These are phyloP conservation scores for Dendrolimus kikuchii DNA, from an alignment of 1,140 invertebrate species.

Conservation along the genomic window DNA sequence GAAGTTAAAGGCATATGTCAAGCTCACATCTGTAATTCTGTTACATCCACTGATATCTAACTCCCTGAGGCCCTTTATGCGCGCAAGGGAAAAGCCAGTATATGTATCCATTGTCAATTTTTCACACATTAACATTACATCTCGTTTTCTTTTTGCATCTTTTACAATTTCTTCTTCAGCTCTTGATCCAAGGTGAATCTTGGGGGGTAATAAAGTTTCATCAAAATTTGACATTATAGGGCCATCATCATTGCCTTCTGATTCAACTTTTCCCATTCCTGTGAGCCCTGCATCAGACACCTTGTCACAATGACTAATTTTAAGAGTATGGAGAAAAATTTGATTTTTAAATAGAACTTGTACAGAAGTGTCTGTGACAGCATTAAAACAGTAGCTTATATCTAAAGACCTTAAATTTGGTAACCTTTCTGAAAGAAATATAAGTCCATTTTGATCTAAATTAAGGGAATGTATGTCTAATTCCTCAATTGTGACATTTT, in stretches of 20 bases:
- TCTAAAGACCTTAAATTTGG: slow-evolving; percentile 75
- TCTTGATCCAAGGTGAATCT: slow-evolving; percentile 75
- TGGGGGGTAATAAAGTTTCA: slow-evolving; percentile 36
- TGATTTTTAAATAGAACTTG: slow-evolving; percentile 77
- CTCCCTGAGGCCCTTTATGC: slow-evolving; percentile 72
- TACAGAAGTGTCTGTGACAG: slow-evolving; percentile 78
- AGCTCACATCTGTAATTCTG: slow-evolving; percentile 79
- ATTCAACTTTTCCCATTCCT: slow-evolving; percentile 71
- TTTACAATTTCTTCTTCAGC: slow-evolving; percentile 79
- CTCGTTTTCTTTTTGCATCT: slow-evolving; percentile 76
- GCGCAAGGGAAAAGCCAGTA: slow-evolving; percentile 73
- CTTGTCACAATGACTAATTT: slow-evolving; percentile 77
- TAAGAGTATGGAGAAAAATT: slow-evolving; percentile 73
- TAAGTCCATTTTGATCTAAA: slow-evolving; percentile 75
- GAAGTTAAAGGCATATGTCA: slow-evolving; percentile 78
- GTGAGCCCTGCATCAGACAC: slow-evolving; percentile 80
- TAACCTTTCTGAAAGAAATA: slow-evolving; percentile 71
- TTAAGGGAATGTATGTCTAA: slow-evolving; percentile 76
- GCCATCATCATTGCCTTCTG: slow-evolving; percentile 36
- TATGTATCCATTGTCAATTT: slow-evolving; percentile 62
- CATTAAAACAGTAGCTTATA: slow-evolving; percentile 78
- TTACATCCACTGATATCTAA: slow-evolving; percentile 79
- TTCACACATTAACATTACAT: slow-evolving; percentile 76
- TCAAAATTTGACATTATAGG: slow-evolving; percentile 44
- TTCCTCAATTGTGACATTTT: slow-evolving; percentile 58